Base-by-base conservation (phyloP, 2,113 vertebrate species). In the Ahaetulla prasina region DNA sequence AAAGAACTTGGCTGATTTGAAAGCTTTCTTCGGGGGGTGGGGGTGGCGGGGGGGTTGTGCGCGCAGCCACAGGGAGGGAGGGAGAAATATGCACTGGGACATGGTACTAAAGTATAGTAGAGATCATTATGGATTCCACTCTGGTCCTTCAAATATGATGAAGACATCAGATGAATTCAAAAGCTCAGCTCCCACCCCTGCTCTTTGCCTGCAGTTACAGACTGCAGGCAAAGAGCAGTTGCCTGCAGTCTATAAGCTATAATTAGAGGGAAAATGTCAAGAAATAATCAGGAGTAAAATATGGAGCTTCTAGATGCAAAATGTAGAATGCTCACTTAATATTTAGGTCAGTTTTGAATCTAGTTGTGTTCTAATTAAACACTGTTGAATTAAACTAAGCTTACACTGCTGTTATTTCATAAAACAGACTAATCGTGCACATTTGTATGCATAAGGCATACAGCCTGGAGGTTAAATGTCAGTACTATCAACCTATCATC, bases 1-100 rank as follows among this genome's bases (percentile, higher is more conserved):
- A 35, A 74, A 39, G 12, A 7, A 63, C 14, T 35, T 35, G 12
- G n/a, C 63, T 35, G 14, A 74, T 18, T 35, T 74, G 63, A 68
- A 68, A 68, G 63, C 23, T 57, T 30, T 30, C 27, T 11, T 53
- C 12, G 12, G 50, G 10, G 6, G 10, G 8, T 45, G 3, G 14
- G 52, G 3, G 12, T 10, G 50, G 11, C 0, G 11, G 14, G 3
- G 53, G 0, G 16, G 1, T 1, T 1, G 3, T 1, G 16, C 0
- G 9, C 12, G 14, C 50, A 55, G 54, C 6, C 22, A 57, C 22
- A 22, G 23, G 9, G 55, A 9, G 22, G 8, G 55, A 25, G 55
- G 9, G 57, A 25, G 25, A 68, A 68, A 35, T 35, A 35, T 7
- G 16, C 18, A 74, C 20, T 35, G n/a, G 68, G 68, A 18, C 68